phyloP scores from a whole-genome alignment of 2,113 vertebrate genomes.

The Picathartes gymnocephalus region DNA sequence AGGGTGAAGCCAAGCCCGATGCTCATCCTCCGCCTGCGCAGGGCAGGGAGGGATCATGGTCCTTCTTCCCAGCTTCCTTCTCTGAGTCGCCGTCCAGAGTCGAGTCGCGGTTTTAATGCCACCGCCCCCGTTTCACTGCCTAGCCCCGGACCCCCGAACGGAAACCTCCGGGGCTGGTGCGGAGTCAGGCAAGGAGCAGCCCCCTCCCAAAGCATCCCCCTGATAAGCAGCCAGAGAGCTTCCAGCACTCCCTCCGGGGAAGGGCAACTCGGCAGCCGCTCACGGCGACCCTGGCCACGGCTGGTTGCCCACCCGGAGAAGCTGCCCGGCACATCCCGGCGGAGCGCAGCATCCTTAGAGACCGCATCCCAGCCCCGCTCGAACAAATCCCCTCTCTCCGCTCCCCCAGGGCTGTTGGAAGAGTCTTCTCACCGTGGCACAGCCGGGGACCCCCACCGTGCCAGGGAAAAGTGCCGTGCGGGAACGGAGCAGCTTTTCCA shows the following conservation, averaged over 20 bases:
- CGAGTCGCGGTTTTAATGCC: neutral
- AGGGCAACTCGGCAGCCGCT: rapidly evolving
- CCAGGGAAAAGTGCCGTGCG: neutral
- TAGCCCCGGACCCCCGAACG: rapidly evolving
- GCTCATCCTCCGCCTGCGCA: neutral
- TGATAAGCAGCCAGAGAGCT: rapidly evolving
- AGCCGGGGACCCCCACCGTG: neutral
- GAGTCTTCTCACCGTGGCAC: neutral
- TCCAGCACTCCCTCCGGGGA: neutral
- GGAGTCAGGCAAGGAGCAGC: neutral
- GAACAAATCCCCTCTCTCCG: neutral
- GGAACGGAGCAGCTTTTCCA: neutral
- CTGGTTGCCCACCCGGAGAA: neutral
- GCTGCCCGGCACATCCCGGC: neutral
- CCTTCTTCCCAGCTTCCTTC: neutral
- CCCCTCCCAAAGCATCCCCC: neutral
- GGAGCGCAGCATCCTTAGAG: neutral
- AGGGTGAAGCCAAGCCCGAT: neutral
- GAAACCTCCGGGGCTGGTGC: neutral
- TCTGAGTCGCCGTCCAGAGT: neutral
- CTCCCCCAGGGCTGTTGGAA: neutral
- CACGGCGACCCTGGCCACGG: rapidly evolving
- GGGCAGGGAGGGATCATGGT: neutral
- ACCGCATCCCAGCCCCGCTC: neutral
- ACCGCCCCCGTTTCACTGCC: neutral